Evolutionary conservation across 2,113 vertebrate genomes (phyloP).

Genomic region (Cyphomyrus discorhynchus): DNA sequence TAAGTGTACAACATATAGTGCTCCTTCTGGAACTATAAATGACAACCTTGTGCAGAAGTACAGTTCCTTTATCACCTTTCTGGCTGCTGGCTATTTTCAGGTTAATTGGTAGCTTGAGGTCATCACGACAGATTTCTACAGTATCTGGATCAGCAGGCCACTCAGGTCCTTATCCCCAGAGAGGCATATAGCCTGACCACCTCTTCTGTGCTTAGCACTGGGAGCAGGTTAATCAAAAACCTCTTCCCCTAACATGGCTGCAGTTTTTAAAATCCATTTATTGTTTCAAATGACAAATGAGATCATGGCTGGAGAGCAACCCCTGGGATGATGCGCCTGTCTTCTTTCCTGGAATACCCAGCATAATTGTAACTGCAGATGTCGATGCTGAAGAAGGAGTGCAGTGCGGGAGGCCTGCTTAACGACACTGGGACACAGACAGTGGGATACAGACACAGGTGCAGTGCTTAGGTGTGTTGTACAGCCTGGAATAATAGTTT

Average conservation of each 20-base stretch:
- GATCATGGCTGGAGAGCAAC: slow-evolving; percentile 10
- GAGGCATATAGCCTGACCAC: not conserved
- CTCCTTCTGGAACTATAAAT: slow-evolving; percentile 1
- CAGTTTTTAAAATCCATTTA: slow-evolving; percentile 20
- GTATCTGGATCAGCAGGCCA: not conserved
- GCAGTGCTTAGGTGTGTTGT: slow-evolving; percentile 12
- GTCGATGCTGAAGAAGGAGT: not conserved
- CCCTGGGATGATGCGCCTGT: slow-evolving; percentile 7
- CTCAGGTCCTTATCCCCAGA: not conserved
- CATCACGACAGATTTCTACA: not conserved
- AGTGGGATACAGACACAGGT: not conserved
- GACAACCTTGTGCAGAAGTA: not conserved
- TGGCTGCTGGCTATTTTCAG: not conserved
- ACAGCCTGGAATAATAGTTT: not conserved
- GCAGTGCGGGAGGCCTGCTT: not conserved
- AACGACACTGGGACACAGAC: not conserved
- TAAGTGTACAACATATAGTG: not conserved
- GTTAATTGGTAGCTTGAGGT: not conserved
- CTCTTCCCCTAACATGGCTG: not conserved
- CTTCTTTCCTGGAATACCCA: slow-evolving; percentile 14
- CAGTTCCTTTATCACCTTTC: not conserved
- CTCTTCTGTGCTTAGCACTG: not conserved
- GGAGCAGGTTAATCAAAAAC: not conserved
- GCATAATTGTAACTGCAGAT: slow-evolving; percentile 24
- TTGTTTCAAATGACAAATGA: slow-evolving; percentile 27